These are phyloP conservation scores for Napeogenes sylphis DNA, from an alignment of 2,888 invertebrate genomes.

Conservation along the genomic window DNA sequence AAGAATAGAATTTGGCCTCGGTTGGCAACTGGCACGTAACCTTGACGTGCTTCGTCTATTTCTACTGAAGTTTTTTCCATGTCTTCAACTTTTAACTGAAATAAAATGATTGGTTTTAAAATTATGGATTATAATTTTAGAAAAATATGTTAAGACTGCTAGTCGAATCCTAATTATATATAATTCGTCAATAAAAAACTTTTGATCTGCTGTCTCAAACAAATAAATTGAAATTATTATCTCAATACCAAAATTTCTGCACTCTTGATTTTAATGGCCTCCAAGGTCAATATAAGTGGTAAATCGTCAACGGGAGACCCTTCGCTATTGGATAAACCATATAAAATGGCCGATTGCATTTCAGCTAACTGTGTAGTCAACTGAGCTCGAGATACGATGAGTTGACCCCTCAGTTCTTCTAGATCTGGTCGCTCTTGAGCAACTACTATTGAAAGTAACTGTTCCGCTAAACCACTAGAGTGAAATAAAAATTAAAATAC, in stretches of 20 bases:
- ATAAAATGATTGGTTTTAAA: neutral
- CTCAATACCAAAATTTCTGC: conserved; percentile 84
- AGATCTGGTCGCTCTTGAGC: conserved; percentile 93
- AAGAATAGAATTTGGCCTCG: conserved; percentile 93
- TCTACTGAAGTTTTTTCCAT: conserved; percentile 89
- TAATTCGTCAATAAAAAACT: no score
- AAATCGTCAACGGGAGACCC: conserved; percentile 88
- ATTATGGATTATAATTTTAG: neutral
- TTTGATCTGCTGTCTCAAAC: no score
- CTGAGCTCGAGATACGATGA: conserved; percentile 87
- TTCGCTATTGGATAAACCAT: conserved; percentile 83
- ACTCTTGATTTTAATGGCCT: conserved; percentile 88
- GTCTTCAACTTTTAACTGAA: conserved; percentile 85
- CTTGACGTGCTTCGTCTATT: conserved; percentile 88
- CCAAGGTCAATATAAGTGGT: conserved; percentile 85
- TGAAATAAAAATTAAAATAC: neutral
- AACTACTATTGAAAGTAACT: conserved; percentile 90
- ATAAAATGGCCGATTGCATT: conserved; percentile 86
- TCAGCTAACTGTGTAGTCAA: conserved; percentile 86
- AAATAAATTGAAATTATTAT: neutral
- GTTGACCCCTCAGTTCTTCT: conserved; percentile 87
- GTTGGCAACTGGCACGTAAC: conserved; percentile 91
- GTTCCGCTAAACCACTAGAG: conserved; percentile 87
- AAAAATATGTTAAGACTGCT: no score
- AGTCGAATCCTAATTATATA: no score